These are phyloP conservation scores for Argyrosomus regius DNA, from an alignment of 2,797 vertebrate species.

Conservation along the genomic window DNA sequence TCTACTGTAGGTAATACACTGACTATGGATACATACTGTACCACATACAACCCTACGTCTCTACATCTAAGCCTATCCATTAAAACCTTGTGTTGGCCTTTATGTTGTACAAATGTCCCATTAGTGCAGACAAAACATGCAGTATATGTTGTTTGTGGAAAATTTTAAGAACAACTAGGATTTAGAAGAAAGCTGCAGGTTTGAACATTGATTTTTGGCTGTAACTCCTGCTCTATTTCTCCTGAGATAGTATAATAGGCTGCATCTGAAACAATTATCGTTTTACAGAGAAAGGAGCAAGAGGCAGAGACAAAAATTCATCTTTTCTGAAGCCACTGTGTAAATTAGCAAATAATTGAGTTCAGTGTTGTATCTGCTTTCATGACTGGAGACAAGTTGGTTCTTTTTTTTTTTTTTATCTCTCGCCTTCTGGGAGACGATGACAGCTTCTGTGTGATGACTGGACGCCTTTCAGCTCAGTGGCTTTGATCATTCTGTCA, in stretches of 20 bases:
- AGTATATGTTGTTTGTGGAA: background rate
- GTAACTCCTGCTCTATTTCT: background rate
- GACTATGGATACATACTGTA: too few relatives aligned
- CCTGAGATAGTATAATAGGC: background rate
- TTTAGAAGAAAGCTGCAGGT: background rate
- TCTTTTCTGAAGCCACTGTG: constrained; percentile 20
- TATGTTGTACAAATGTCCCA: background rate
- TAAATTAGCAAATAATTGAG: constrained; percentile 43
- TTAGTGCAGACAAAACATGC: too few relatives aligned
- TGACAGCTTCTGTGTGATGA: constrained; percentile 38
- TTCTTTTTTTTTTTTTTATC: constrained; percentile 3
- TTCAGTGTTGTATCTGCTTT: constrained; percentile 22
- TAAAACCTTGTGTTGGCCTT: too few relatives aligned
- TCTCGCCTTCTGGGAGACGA: background rate
- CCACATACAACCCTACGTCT: too few relatives aligned
- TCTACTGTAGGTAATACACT: too few relatives aligned
- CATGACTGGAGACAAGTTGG: constrained; percentile 32
- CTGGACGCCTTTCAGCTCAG: constrained; percentile 24
- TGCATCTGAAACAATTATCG: background rate
- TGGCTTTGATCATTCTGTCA: constrained; percentile 55
- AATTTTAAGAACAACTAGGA: background rate
- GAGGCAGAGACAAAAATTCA: background rate
- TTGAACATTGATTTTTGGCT: background rate
- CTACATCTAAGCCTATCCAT: too few relatives aligned
- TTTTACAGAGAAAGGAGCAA: background rate